These are phyloP conservation scores for Darevskia mixta DNA, from an alignment of 2,797 vertebrate species.

Conservation along the genomic window DNA sequence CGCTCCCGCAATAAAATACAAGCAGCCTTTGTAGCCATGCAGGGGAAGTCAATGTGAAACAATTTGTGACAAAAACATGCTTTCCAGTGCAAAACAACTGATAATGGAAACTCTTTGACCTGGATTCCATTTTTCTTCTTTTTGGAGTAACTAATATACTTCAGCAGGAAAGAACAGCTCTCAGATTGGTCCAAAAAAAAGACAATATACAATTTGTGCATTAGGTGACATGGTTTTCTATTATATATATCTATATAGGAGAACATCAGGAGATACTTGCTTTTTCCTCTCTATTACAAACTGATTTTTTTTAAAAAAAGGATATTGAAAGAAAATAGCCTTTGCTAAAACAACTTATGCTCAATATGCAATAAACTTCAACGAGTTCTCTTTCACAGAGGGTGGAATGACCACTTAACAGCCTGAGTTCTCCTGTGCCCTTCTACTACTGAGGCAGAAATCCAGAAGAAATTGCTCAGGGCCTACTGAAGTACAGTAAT, in stretches of 20 bases:
- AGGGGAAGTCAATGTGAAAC: constrained; percentile 38
- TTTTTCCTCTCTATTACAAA: background rate
- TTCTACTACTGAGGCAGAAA: no score
- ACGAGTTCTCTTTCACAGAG: no score
- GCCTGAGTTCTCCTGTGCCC: no score
- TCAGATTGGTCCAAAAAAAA: constrained; percentile 31
- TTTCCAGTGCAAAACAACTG: background rate
- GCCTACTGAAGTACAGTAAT: no score
- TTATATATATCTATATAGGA: background rate
- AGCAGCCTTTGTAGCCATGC: constrained; percentile 7
- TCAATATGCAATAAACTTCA: background rate
- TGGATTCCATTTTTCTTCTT: constrained; percentile 46
- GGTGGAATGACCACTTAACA: no score
- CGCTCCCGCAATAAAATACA: constrained; percentile 53
- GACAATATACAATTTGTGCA: constrained; percentile 5
- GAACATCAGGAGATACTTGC: constrained; percentile 3
- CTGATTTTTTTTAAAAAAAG: no score
- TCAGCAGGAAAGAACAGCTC: constrained; percentile 40
- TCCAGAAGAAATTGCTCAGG: no score
- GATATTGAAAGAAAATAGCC: background rate
- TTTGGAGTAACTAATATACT: background rate
- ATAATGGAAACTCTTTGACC: constrained; percentile 34
- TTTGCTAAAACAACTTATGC: background rate
- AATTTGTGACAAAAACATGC: background rate
- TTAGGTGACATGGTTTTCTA: background rate